A percentile compares a stretch with the other conserved stretches of the same genome.
Evolutionary conservation across 2,113 vertebrate species (phyloP).

Genomic region (Trochalopteron elliotii): DNA sequence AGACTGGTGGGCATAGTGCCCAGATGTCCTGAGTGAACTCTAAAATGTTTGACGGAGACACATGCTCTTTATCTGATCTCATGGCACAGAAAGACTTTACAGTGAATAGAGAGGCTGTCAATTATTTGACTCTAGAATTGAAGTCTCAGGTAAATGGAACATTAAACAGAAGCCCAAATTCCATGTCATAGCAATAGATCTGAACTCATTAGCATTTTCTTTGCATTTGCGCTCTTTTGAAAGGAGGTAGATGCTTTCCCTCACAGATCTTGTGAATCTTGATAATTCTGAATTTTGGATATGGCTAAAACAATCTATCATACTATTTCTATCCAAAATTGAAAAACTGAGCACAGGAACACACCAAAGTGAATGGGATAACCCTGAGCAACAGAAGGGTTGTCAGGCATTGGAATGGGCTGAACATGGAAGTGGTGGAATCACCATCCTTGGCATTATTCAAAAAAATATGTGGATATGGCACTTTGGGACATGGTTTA

Average conservation of each 20-base stretch:
- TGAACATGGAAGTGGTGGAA: neutral
- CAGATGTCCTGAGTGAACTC: slow-evolving; percentile 5
- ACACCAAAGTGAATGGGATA: neutral
- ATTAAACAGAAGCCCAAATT: neutral
- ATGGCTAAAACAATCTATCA: neutral
- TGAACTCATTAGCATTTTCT: neutral
- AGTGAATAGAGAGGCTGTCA: neutral
- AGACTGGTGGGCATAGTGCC: neutral
- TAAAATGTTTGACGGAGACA: neutral
- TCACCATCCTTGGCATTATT: neutral
- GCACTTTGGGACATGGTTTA: neutral
- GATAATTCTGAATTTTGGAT: neutral
- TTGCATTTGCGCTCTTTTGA: neutral
- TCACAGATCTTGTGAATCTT: neutral
- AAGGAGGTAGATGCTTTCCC: neutral
- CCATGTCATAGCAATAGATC: accelerated
- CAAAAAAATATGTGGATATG: neutral
- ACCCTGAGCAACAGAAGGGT: neutral
- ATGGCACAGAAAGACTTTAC: neutral
- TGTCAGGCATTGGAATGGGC: neutral
- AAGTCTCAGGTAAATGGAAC: neutral
- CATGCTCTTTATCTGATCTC: neutral
- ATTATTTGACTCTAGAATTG: neutral
- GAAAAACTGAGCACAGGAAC: neutral
- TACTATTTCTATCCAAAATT: neutral